Conservation (phyloP, 23 tunicate species). For the Phallusia fumigata region DNA sequence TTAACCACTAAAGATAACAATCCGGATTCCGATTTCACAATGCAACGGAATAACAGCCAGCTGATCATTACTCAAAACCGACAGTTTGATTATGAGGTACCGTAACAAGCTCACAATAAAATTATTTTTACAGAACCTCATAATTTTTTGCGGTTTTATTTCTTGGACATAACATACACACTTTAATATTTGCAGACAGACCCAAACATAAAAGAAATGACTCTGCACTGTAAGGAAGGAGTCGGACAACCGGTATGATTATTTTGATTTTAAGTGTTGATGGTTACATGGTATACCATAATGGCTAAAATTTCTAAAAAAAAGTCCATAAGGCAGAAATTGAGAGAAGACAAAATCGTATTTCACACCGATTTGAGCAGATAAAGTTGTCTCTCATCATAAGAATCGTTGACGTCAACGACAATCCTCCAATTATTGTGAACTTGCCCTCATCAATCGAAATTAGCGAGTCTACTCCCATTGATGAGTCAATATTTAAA, state of each 20-base stretch:
- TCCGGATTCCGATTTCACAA: not conserved
- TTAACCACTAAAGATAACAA: not conserved
- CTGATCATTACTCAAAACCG: not conserved
- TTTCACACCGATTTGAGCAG: not conserved
- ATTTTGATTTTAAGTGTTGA: too few relatives aligned
- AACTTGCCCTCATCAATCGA: not conserved
- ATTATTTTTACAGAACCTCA: not conserved
- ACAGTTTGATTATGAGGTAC: conserved; percentile 1
- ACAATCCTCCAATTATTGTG: not conserved
- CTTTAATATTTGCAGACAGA: not conserved
- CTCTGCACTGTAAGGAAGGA: not conserved
- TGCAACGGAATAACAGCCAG: not conserved
- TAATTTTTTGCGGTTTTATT: not conserved
- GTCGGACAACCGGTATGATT: not conserved
- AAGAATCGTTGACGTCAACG: conserved; percentile 5
- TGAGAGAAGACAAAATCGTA: not conserved
- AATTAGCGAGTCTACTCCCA: not conserved
- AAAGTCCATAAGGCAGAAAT: too few relatives aligned
- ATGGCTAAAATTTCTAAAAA: too few relatives aligned
- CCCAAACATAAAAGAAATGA: not conserved
- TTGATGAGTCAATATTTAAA: not conserved
- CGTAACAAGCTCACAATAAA: not conserved
- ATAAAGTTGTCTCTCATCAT: not conserved
- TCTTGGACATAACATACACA: not conserved
- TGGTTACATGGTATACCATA: too few relatives aligned